Base-by-base conservation (phyloP, 1,140 invertebrate species). In the Pseudomyrmex flavicornis region DNA sequence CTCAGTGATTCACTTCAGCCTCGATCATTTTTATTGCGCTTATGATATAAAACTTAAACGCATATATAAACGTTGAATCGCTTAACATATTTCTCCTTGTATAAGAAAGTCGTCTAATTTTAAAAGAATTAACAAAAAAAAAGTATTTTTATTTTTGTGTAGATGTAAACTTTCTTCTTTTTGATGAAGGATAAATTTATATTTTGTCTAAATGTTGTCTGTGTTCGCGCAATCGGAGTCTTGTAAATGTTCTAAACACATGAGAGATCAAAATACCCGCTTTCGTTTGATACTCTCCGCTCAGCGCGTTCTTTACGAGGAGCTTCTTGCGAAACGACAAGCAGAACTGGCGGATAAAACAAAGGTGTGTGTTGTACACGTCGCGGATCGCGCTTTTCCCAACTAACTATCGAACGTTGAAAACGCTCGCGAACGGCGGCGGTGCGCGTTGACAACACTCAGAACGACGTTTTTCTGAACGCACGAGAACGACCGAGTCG, bases 401-500 rank as follows among this genome's bases (percentile, higher is more conserved):
- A 35, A 22, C 62, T 61, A 20, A 22, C 59, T 48, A n/a, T 10
- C 48, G 22, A 44, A 52, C 48, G 9, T 58, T 72, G 52, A 73
- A 83, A 63, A 66, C 52, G 63, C 65, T 72, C 10, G 26, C 26
- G 26, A 26, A 48, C 56, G 44, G 22, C 61, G 35, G 17, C 62
- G 56, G 17, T 20, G 70, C 46, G n/a, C 79, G 61, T 59, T 26
- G 54, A 58, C 76, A 69, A 79, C 44, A 58, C 59, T 20, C 54
- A 35, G 22, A 44, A 54, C 59, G 66, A 86, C 61, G 44, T 87
- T 87, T 87, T 84, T 74, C 85, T 77, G 68, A 44, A 56, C 52
- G 20, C 5, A 35, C 35, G 35, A 35, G 35, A 35, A 3, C 56
- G 79, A 56, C 35, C 50, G 35, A 35, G 83, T 83, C 75, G 85